These are phyloP conservation scores for Drosophila differens DNA, from an alignment of 2,888 invertebrate genomes.

Conservation along the genomic window DNA sequence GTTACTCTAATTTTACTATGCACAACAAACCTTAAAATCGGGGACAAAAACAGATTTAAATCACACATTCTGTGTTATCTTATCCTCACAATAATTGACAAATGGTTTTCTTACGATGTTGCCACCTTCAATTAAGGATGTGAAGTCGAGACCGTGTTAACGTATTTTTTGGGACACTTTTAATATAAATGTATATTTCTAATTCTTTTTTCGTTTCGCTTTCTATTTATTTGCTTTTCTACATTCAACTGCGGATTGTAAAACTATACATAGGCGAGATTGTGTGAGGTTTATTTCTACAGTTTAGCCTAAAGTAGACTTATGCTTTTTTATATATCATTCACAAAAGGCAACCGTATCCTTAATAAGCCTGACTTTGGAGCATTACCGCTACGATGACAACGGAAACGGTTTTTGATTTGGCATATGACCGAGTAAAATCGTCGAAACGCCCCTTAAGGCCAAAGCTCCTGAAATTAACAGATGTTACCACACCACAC, in stretches of 20 bases:
- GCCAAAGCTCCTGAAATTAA: constrained; percentile 84
- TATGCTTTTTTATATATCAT: not conserved
- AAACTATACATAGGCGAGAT: not conserved
- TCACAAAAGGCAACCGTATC: not conserved
- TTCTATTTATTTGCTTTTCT: not conserved
- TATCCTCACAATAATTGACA: not conserved
- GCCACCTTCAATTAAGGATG: not conserved
- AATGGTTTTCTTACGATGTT: not conserved
- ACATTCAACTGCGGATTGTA: not conserved
- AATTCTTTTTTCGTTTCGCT: not conserved
- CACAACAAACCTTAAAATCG: not conserved
- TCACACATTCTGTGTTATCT: not conserved
- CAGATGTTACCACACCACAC: constrained; percentile 84
- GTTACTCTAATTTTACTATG: not conserved
- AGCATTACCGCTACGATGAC: constrained; percentile 71
- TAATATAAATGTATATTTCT: not conserved
- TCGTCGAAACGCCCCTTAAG: constrained; percentile 82
- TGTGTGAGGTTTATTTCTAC: not conserved
- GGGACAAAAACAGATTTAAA: not conserved
- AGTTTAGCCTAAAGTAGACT: not conserved
- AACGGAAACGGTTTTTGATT: constrained; percentile 84
- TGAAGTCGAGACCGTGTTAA: not conserved
- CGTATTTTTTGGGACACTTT: not conserved
- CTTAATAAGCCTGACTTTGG: not conserved
- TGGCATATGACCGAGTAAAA: constrained; percentile 82